These are phyloP conservation scores for Rhagonycha fulva DNA, from an alignment of 2,888 invertebrate genomes.

Conservation along the genomic window DNA sequence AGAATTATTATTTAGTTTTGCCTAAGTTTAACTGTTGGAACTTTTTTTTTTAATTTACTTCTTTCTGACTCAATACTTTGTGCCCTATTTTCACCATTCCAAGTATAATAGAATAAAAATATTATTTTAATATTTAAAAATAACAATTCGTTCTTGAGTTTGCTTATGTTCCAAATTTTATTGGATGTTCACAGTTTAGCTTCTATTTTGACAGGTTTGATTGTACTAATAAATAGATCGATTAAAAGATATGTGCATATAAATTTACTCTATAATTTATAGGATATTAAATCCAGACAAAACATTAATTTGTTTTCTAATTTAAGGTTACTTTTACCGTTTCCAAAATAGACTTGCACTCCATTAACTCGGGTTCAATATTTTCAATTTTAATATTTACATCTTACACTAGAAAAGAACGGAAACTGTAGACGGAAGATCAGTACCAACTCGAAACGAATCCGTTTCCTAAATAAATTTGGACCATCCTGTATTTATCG, in stretches of 20 bases:
- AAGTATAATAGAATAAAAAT: background rate
- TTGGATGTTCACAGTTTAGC: background rate
- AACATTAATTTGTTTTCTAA: conserved; percentile 29
- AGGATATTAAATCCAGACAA: conserved; percentile 25
- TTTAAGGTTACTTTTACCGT: conserved; percentile 22
- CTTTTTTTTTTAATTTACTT: too few species aligned
- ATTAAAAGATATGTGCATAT: background rate
- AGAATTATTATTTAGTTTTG: too few species aligned
- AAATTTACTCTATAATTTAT: conserved; percentile 4
- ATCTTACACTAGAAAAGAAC: too few species aligned
- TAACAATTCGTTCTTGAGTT: background rate
- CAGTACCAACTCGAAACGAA: too few species aligned
- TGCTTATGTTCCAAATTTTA: background rate
- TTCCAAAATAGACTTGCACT: conserved; percentile 15
- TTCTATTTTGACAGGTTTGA: background rate
- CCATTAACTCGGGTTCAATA: background rate
- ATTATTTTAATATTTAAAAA: background rate
- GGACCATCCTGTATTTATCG: too few species aligned
- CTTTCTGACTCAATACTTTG: too few species aligned
- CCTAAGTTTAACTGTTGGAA: too few species aligned
- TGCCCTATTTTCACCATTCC: background rate
- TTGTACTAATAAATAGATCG: background rate
- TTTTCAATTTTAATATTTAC: background rate
- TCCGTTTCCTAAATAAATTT: too few species aligned
- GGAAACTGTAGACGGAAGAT: too few species aligned